Evolutionary conservation across 2,888 invertebrate species (phyloP), one percentile per base, ranked within the genome.

Genomic region (Zele albiditarsus): DNA sequence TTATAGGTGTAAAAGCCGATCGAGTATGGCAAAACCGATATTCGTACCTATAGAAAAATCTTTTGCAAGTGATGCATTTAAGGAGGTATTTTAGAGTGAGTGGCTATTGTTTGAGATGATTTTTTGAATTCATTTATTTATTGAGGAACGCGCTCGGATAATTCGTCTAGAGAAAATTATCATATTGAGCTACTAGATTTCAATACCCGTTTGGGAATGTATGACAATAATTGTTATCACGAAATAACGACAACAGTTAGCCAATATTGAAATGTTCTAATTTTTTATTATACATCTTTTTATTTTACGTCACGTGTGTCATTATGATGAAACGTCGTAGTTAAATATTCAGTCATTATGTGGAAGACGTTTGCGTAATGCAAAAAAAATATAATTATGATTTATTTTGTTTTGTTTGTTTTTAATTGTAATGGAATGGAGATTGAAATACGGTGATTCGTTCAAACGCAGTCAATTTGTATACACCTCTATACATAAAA

Each of bases 401-500:
- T 60, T 14, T 28, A 60, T 14, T 60, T 38, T 5, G n/a, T 62
- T 62, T 62, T 31, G 62, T 28, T 31, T 62, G 62, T 31, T 28
- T 62, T 31, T 27, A 23, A 38, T 63, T 31, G 33, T n/a, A 60
- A 16, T 60, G 28, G 60, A 14, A 20, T 20, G 57, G 16, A 60
- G 28, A 28, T 60, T 28, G 12, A 60, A 60, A 27, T 31, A n/a
- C 63, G 16, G 12, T 3, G 63, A 31, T 38, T 38, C 23, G 53
- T 38, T 63, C 23, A 63, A 31, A 23, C 10, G 38, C 28, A 28
- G 60, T 63, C 63, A 63, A 33, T 63, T 66, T 23, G n/a, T 66
- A 66, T 66, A 10, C 27, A 38, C 66, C 10, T 27, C 14, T 28
- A 28, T 28, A 28, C 27, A 27, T 8, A 28, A 4, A 31, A n/a